phyloP scores from a whole-genome alignment of 1,140 invertebrate genomes.

The Neotoxoptera formosana region DNA sequence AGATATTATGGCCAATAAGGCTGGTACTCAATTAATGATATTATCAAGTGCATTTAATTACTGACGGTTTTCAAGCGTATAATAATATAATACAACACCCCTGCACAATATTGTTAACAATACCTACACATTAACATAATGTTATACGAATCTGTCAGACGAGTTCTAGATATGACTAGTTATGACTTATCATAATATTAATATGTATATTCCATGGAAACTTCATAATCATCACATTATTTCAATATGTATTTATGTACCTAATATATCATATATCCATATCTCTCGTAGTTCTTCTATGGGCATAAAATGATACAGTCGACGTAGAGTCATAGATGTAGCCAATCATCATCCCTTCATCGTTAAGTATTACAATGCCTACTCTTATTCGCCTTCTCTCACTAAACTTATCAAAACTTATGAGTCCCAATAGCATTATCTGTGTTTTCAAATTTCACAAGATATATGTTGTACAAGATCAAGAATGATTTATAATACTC shows the following conservation, averaged over 20 bases:
- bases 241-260: neutral
- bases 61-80: neutral
- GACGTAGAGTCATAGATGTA: neutral
- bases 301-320: neutral
- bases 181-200: neutral
- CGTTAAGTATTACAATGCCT: neutral
- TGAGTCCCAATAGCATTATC: neutral
- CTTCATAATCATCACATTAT: neutral
- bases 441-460: neutral
- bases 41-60: constrained; percentile 6
- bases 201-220: neutral
- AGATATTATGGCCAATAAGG: neutral
- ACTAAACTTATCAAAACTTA: neutral
- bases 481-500: no score
- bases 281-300: neutral
- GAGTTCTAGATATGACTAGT: neutral
- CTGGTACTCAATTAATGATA: neutral
- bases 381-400: neutral
- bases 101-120: neutral
- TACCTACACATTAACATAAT: neutral
- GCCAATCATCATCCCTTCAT: neutral
- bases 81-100: neutral
- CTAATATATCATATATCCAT: neutral
- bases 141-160: neutral
- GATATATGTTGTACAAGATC: neutral